phyloP scores from a whole-genome alignment of 2,888 invertebrate species.

The Pandemis heparana region DNA sequence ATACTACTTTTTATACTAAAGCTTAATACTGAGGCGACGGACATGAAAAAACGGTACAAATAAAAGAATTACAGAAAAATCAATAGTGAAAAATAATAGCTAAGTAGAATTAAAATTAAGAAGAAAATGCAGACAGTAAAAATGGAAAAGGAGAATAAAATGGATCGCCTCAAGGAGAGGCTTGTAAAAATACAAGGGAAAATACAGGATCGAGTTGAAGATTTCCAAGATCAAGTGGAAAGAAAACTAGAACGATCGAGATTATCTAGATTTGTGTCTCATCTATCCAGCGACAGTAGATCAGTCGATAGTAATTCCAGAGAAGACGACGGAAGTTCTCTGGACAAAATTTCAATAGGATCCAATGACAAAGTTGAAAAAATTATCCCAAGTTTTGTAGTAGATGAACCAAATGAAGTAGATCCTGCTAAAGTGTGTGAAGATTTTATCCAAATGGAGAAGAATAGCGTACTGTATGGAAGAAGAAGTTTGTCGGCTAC shows the following conservation, averaged over 20 bases:
- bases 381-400: conserved; percentile 68
- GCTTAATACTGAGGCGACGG: background rate
- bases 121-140: conserved; percentile 50
- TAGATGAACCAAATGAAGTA: conserved; percentile 61
- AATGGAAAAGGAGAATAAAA: conserved; percentile 71
- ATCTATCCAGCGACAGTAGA: conserved; percentile 71
- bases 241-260: conserved; percentile 68
- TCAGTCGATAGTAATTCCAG: conserved; percentile 60
- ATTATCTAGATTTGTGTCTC: conserved; percentile 67
- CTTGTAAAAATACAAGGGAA: conserved; percentile 73
- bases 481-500: conserved; percentile 67
- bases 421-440: conserved; percentile 63
- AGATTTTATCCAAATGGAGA: conserved; percentile 70
- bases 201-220: conserved; percentile 76
- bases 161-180: conserved; percentile 69
- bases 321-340: conserved; percentile 49
- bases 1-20: background rate
- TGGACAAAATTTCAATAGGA: conserved; percentile 56
- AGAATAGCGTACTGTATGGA: conserved; percentile 61
- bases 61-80: background rate
- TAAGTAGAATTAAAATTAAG: background rate
- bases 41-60: background rate
- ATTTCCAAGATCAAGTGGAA: conserved; percentile 76
- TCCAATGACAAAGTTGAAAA: conserved; percentile 49
- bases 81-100: background rate